Evolutionary conservation across 2,113 vertebrate genomes (phyloP).

Genomic region (Bubo blakistoni): DNA sequence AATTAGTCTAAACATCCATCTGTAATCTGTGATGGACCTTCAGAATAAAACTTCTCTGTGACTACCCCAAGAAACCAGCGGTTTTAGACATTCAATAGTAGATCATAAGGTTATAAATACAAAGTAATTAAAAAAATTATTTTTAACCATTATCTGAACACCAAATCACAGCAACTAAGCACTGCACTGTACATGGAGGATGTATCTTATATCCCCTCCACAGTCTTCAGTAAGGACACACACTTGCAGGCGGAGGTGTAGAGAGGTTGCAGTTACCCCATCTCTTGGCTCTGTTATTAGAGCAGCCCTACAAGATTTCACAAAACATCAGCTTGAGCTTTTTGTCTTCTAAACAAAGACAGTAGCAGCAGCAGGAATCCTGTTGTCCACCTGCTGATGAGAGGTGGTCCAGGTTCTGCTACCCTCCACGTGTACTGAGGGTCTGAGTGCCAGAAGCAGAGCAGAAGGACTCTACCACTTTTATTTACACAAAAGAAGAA

Average conservation of each 20-base stretch:
- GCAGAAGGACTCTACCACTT: background rate
- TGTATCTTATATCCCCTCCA: rapidly evolving
- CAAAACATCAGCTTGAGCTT: background rate
- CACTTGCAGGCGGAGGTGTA: background rate
- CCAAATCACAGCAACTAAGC: background rate
- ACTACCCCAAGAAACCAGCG: background rate
- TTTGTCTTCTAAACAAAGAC: background rate
- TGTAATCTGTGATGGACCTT: background rate
- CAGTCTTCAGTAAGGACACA: background rate
- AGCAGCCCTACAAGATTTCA: background rate
- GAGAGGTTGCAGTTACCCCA: background rate
- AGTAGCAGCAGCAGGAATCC: background rate
- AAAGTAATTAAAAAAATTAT: background rate
- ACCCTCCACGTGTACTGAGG: rapidly evolving
- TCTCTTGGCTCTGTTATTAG: background rate
- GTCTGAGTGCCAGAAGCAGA: background rate
- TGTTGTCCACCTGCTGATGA: background rate
- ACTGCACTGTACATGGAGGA: rapidly evolving
- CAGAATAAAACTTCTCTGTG: background rate
- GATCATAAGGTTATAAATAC: background rate
- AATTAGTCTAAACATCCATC: background rate
- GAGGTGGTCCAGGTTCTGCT: background rate
- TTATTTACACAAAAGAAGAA: background rate
- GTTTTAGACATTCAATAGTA: background rate
- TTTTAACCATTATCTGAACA: background rate